A percentile compares a stretch with the other conserved stretches of the same genome.
Evolutionary conservation across 2,888 invertebrate species (phyloP).

Genomic region (Phanerotoma sp.): DNA sequence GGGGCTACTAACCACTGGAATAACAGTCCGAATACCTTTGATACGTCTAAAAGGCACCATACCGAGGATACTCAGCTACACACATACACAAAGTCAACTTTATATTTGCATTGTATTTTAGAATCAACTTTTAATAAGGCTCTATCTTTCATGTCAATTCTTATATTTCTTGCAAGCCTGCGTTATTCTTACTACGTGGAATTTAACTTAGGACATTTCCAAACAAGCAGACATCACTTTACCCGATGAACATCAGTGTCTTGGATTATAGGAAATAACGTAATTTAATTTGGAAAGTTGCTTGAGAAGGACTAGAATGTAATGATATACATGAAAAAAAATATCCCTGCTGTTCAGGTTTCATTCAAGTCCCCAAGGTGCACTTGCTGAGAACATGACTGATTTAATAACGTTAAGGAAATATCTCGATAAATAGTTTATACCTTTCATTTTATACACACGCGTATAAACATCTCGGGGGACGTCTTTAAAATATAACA

Average conservation of each 20-base stretch:
- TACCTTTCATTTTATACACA: background rate
- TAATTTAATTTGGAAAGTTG: too few species aligned
- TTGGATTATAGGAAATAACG: too few species aligned
- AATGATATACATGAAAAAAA: too few species aligned
- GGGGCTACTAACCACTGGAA: slow-evolving; percentile 14
- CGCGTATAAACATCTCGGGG: slow-evolving; percentile 8
- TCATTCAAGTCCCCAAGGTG: slow-evolving; percentile 1
- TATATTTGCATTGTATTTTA: slow-evolving; percentile 46
- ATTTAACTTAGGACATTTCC: too few species aligned
- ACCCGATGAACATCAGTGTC: too few species aligned
- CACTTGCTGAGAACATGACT: background rate
- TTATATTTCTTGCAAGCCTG: background rate
- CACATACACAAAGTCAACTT: too few species aligned
- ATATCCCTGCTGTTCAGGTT: background rate
- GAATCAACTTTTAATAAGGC: slow-evolving; percentile 8
- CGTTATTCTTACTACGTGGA: too few species aligned
- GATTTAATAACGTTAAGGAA: background rate
- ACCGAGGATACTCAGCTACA: too few species aligned
- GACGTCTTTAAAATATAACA: slow-evolving; percentile 5
- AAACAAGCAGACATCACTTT: too few species aligned
- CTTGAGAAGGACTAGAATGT: too few species aligned
- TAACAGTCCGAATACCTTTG: slow-evolving; percentile 10
- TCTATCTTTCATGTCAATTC: slow-evolving; percentile 3
- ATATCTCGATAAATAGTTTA: slow-evolving; percentile 3
- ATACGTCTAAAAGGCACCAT: slow-evolving; percentile 21